Evolutionary conservation across 2,888 invertebrate species (phyloP), one percentile per base, ranked within the genome.

Genomic region (Apamea anceps): DNA sequence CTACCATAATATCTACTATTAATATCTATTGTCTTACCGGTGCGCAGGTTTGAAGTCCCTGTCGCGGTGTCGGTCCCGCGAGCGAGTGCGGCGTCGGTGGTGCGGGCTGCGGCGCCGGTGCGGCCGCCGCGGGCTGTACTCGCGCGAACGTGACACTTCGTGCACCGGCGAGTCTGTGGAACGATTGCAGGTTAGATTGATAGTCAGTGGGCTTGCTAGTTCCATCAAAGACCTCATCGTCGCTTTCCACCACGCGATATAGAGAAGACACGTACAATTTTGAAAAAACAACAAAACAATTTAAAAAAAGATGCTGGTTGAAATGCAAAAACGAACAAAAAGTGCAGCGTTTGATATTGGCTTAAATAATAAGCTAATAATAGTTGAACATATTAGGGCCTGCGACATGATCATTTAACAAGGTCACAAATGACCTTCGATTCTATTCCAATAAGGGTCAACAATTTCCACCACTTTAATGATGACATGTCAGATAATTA

Each of bases 91-190:
- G n/a, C 92, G 92, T 60, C 93, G 92, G 78, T 91, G 94, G n/a
- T 92, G 90, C 75, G 93, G 92, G 72, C 93, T 93, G 87, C 95
- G 94, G 68, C 95, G 94, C 2, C 96, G 94, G 81, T 92, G 93
- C n/a, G 76, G 57, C 45, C 95, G 92, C 0, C 94, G 92, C 74
- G 95, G 95, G 15, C 94, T 93, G 93, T 95, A 95, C 79, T 95
- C 95, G 71, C 94, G 90, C 80, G 88, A 67, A 8, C 91, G 87
- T n/a, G 90, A 54, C 83, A 66, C 85, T 15, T 93, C 93, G 89
- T 94, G 94, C 57, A 95, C 91, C 0, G 97, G 96, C 0, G 97
- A 97, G 87, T 97, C 97, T 66, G 67, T 21, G n/a, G 63, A 13
- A n/a, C 21, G n/a, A 0, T 21, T 8, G 12, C 37, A 13, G 7